These are phyloP conservation scores for Cossypha dichroa DNA, from an alignment of 2,797 vertebrate genomes.

Conservation along the genomic window DNA sequence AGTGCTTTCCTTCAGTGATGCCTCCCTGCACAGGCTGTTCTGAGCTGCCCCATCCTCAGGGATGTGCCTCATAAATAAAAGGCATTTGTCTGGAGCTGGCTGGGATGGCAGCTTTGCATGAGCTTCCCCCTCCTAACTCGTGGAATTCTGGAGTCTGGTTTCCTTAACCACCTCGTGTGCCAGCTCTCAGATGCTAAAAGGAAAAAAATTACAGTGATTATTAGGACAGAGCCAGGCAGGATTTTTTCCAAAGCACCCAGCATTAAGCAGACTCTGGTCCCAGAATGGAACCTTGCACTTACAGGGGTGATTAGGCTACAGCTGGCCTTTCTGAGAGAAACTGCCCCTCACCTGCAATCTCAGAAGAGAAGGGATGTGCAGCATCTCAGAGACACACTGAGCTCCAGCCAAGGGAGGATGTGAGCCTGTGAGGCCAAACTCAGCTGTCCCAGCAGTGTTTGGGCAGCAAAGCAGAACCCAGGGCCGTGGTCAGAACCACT, in stretches of 20 bases:
- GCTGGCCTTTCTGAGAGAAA: neutral
- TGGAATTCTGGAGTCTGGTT: neutral
- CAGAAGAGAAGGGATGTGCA: neutral
- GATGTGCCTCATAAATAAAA: neutral
- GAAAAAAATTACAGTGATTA: neutral
- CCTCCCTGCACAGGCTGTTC: neutral
- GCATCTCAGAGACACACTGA: neutral
- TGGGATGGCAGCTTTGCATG: neutral
- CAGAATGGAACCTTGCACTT: neutral
- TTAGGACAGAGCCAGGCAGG: neutral
- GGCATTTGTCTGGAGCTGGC: neutral
- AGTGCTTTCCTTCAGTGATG: neutral
- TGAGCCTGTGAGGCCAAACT: neutral
- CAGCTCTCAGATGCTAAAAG: neutral
- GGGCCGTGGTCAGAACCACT: neutral
- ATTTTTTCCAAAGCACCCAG: neutral
- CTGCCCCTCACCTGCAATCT: neutral
- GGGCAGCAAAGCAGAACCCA: neutral
- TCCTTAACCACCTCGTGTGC: neutral
- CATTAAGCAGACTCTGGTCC: neutral
- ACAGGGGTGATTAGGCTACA: neutral
- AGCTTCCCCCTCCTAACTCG: neutral
- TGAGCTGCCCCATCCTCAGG: neutral
- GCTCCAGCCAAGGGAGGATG: neutral
- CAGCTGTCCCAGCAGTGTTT: neutral